These are phyloP conservation scores for Eulemur rufifrons DNA, from an alignment of 2,113 vertebrate genomes.

Conservation along the genomic window DNA sequence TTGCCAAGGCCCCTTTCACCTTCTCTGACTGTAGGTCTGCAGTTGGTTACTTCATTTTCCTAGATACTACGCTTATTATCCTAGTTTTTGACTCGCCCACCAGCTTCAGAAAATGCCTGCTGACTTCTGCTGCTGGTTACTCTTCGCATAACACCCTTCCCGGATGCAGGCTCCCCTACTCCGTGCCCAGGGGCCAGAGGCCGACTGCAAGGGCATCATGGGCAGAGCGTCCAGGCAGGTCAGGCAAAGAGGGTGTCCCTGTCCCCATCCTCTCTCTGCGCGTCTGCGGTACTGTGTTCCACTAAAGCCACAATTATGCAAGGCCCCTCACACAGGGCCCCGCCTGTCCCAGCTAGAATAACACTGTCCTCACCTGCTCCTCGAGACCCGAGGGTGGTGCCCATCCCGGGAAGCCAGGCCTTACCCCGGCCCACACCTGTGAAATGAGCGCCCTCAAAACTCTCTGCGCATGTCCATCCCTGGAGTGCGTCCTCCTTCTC, in stretches of 20 bases:
- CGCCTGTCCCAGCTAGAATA: too few relatives aligned
- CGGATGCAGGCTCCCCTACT: not conserved
- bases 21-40: not conserved
- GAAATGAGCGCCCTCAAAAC: not conserved
- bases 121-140: not conserved
- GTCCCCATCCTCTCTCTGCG: not conserved
- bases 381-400: not conserved
- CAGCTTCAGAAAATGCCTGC: not conserved
- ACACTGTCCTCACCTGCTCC: not conserved
- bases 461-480: too few relatives aligned
- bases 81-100: not conserved
- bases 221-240: not conserved
- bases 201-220: not conserved
- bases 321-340: too few relatives aligned
- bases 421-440: not conserved
- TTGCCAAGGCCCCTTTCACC: not conserved
- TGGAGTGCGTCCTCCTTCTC: not conserved
- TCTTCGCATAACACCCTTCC: too few relatives aligned
- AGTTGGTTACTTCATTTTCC: not conserved
- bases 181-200: not conserved
- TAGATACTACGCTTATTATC: not conserved
- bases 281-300: rapidly evolving
- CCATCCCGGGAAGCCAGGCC: rapidly evolving
- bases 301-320: not conserved
- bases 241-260: not conserved